Conservation (phyloP, 92 coral and sea anemone genomes). For the Siderastrea radians region DNA sequence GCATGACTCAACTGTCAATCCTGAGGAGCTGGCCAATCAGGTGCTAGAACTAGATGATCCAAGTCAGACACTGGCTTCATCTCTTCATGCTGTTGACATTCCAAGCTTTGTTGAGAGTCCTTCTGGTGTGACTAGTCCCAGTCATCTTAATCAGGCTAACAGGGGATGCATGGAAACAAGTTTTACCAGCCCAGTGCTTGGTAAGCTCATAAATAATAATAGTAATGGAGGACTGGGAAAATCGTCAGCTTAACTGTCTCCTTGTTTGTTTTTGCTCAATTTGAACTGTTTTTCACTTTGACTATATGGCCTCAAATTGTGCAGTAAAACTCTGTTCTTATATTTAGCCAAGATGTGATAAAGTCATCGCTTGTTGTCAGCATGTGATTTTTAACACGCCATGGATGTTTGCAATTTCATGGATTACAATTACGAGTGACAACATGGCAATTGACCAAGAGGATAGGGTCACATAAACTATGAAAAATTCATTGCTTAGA, state of each 20-base stretch:
- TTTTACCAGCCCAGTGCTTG: constrained; percentile 81
- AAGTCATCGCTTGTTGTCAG: too few species aligned
- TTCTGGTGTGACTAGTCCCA: constrained; percentile 34
- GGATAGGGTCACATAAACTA: too few species aligned
- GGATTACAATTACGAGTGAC: too few species aligned
- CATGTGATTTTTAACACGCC: too few species aligned
- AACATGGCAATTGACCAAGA: too few species aligned
- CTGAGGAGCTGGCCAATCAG: constrained; percentile 49
- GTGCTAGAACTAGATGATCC: constrained; percentile 72
- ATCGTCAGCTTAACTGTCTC: neutral
- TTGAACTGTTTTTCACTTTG: too few species aligned
- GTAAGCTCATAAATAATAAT: constrained; percentile 22
- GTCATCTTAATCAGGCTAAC: constrained; percentile 41
- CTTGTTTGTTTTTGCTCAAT: neutral
- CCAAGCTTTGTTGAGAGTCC: constrained; percentile 82
- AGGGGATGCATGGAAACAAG: constrained; percentile 58
- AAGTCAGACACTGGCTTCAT: constrained; percentile 80
- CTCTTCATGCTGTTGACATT: constrained; percentile 87
- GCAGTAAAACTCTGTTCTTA: too few species aligned
- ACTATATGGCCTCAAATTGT: too few species aligned
- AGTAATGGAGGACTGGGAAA: neutral
- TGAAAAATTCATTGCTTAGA: too few species aligned
- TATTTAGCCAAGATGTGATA: too few species aligned
- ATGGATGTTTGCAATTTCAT: too few species aligned
- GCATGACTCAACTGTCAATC: constrained; percentile 26